Evolutionary conservation across 2,113 vertebrate genomes (phyloP).

Genomic region (Trochalopteron elliotii): DNA sequence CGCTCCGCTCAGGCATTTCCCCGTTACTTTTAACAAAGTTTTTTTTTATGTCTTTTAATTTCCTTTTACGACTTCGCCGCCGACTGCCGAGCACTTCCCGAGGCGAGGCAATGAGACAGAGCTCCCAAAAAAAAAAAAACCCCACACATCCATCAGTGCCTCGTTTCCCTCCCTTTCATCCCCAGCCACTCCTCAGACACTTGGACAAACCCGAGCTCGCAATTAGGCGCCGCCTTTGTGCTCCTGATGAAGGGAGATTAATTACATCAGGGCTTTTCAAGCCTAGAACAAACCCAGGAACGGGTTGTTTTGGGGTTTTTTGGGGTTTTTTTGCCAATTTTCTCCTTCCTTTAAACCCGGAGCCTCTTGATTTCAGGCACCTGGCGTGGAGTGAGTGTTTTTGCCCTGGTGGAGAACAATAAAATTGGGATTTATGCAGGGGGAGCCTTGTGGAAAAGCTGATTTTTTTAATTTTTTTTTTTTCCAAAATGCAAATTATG

Average conservation of each 20-base stretch:
- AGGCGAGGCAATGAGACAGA: conserved; percentile 34
- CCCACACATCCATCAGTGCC: conserved; percentile 33
- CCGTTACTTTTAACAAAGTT: not conserved
- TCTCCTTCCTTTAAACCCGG: not conserved
- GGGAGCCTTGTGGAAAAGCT: not conserved
- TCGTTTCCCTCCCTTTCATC: conserved; percentile 54
- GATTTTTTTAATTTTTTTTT: not conserved
- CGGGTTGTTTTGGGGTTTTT: not conserved
- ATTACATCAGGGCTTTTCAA: conserved; percentile 57
- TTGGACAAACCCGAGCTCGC: conserved; percentile 53
- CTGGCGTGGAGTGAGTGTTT: conserved; percentile 5
- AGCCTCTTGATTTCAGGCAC: conserved; percentile 10
- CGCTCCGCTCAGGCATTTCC: not conserved
- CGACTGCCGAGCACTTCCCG: no score
- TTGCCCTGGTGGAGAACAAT: not conserved
- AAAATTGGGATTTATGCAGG: conserved; percentile 28
- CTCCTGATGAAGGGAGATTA: conserved; percentile 60
- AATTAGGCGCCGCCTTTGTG: conserved; percentile 45
- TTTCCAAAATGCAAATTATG: conserved; percentile 22
- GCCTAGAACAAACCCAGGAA: conserved; percentile 19
- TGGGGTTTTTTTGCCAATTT: conserved; percentile 35
- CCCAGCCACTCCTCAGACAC: conserved; percentile 12
- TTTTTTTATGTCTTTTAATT: conserved; percentile 64
- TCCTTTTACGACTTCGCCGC: conserved; percentile 58
- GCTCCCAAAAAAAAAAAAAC: conserved; percentile 49